phyloP scores from a whole-genome alignment of 2,113 vertebrate species.

The Xiphophorus maculatus region DNA sequence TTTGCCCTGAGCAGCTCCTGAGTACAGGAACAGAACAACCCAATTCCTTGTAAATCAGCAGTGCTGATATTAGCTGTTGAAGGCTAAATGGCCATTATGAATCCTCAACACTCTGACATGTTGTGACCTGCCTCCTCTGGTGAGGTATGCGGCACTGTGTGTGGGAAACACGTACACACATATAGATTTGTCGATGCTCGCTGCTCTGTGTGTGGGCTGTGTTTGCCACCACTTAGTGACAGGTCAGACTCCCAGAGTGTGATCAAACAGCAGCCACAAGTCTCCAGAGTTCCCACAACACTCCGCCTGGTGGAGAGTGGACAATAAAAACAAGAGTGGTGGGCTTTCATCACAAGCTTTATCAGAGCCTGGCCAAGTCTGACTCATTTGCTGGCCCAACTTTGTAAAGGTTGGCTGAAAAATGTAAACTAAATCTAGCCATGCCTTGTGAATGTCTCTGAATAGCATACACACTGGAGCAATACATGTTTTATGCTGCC shows the following conservation, averaged over 20 bases:
- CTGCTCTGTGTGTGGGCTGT: conserved; percentile 77
- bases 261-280: conserved; percentile 81
- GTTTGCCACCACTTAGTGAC: conserved; percentile 81
- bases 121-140: conserved; percentile 74
- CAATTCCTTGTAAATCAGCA: conserved; percentile 76
- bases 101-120: conserved; percentile 75
- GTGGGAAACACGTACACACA: conserved; percentile 72
- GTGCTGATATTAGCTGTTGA: conserved; percentile 78
- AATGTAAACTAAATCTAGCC: conserved; percentile 41
- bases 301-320: conserved; percentile 72
- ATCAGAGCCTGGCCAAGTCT: conserved; percentile 51
- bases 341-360: conserved; percentile 75
- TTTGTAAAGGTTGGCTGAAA: conserved; percentile 36
- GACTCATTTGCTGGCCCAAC: conserved; percentile 40
- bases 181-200: conserved; percentile 38
- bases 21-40: conserved; percentile 45
- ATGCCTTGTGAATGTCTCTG: conserved; percentile 10
- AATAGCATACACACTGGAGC: conserved; percentile 8
- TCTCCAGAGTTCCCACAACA: conserved; percentile 75
- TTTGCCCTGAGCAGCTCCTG: conserved; percentile 40
- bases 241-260: conserved; percentile 77
- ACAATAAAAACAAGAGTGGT: conserved; percentile 77
- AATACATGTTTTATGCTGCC: neutral
- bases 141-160: conserved; percentile 76
- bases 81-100: conserved; percentile 79